A percentile compares a stretch with the other conserved stretches of the same genome.
phyloP scores from a whole-genome alignment of 2,113 vertebrate species.

The Corythoichthys intestinalis region DNA sequence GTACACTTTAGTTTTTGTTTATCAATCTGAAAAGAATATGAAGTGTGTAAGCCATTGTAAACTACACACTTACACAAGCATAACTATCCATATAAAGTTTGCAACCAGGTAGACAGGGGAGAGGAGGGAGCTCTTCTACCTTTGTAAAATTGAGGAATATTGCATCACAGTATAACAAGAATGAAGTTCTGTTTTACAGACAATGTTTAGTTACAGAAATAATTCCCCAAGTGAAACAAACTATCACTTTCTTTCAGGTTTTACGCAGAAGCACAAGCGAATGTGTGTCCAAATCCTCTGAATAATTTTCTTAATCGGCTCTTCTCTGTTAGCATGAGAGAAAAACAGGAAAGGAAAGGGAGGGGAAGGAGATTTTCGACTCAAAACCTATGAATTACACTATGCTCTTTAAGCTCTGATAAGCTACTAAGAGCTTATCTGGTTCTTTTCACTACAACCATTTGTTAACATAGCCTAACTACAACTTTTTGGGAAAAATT shows the following conservation, averaged over 20 bases:
- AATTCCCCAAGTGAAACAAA: slow-evolving; percentile 14
- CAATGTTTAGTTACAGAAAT: slow-evolving; percentile 23
- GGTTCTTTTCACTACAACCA: not conserved
- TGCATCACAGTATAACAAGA: slow-evolving; percentile 7
- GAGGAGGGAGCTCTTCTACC: slow-evolving; percentile 13
- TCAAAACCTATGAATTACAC: slow-evolving; percentile 42
- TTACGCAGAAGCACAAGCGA: slow-evolving; percentile 42
- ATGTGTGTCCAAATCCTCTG: slow-evolving; percentile 49
- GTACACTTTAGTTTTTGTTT: not conserved
- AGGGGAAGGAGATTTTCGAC: slow-evolving; percentile 6
- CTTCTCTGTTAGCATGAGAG: slow-evolving; percentile 18
- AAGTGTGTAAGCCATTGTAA: not conserved
- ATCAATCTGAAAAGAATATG: not conserved
- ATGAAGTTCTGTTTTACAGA: slow-evolving; percentile 30
- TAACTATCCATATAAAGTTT: not conserved
- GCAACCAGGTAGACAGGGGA: not conserved
- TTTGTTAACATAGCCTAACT: not conserved
- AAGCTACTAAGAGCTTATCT: slow-evolving; percentile 24
- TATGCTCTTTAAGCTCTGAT: slow-evolving; percentile 44
- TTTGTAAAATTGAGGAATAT: slow-evolving; percentile 33
- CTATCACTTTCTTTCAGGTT: slow-evolving; percentile 40
- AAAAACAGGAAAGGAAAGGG: not conserved
- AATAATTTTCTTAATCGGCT: slow-evolving; percentile 56
- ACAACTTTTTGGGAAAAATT: not conserved
- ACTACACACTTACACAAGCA: not conserved